Evolutionary conservation across 2,888 invertebrate genomes (phyloP), one percentile per base, ranked within the genome.

Genomic region (Pterostichus madidus): DNA sequence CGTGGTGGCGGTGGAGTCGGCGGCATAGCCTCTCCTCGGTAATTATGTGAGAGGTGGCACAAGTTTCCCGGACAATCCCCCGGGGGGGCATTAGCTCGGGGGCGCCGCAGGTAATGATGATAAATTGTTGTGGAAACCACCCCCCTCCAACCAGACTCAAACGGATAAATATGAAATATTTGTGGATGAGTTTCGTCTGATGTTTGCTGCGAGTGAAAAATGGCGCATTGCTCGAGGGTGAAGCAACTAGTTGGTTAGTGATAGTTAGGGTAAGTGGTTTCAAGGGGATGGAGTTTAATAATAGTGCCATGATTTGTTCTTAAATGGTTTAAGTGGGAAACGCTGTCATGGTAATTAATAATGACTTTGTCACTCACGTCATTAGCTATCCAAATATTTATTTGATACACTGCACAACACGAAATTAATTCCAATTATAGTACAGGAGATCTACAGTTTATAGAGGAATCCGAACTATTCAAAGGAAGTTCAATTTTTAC

Each of bases 41-140:
- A 80, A 80, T 80, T 80, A 80, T 80, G 71, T 80, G 80, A 71
- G 78, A 80, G 80, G 80, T 80, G 80, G 71, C 80, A 73, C 80
- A 73, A 73, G 53, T 78, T 80, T 56, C 24, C 39, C 35, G 49
- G 59, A 32, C 61, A 73, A 80, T 73, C 73, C 80, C 52, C 80
- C 52, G 15, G 80, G 71, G 80, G 71, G 53, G 73, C 73, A 73
- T 73, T 52, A 73, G 71, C 35, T 53, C 59, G 15, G 76, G 76
- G 64, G 49, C 68, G 79, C 68, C 64, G 32, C 64, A 79, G 73
- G 80, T 80, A 80, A 80, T 80, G 80, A 80, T 80, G 80, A 80
- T 80, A 80, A 80, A 80, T 80, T 71, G 71, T 49, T 68, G 46
- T 52, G 10, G 80, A 71, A 49, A 56, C 59, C 78, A 78, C 35